Evolutionary conservation across 2,888 invertebrate species (phyloP), one percentile per base, ranked within the genome.

Genomic region (Conops quadrifasciatus): DNA sequence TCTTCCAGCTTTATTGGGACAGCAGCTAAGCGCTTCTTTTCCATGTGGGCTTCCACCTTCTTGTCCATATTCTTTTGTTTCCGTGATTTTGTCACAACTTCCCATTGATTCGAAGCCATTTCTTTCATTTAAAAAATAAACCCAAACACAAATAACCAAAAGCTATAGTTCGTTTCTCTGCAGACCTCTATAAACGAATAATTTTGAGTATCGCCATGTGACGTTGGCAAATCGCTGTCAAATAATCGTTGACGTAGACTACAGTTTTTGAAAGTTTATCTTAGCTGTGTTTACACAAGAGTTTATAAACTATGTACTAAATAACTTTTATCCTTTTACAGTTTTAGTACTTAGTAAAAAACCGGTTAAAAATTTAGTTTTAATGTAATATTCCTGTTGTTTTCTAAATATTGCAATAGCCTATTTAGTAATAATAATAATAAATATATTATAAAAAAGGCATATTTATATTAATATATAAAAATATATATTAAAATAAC

Each of bases 1-100:
- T 93, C 93, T 82, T 93, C 93, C 75, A 92, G 87, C 88, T 92
- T 93, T 30, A 91, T 90, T 36, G 91, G 90, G 85, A 89, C 90
- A 1, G 83, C 80, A 30, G 79, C 84, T 51, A 83, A 76, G n/a
- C 83, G 80, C 75, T 84, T 84, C 74, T 82, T 90, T 63, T 91
- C 90, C 68, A 86, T 86, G 75, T 88, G 88, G 5, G 87, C 86
- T 49, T 86, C 83, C 2, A 83, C 78, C 72, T 84, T 84, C 71
- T 81, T 83, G 76, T 91, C 91, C 60, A 83, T 72, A 75, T 88
- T 88, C 60, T 78, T 83, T 58, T 80, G 81, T 74, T 89, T 90
- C 82, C 91, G 93, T 77, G 88, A 89, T 82, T 91, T 93, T 63
- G 90, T 89, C 72, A 91, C 91, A 77, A 91, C 89, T 89, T 91